Evolutionary conservation across 2,888 invertebrate species (phyloP).

Genomic region (Papilio demoleus): DNA sequence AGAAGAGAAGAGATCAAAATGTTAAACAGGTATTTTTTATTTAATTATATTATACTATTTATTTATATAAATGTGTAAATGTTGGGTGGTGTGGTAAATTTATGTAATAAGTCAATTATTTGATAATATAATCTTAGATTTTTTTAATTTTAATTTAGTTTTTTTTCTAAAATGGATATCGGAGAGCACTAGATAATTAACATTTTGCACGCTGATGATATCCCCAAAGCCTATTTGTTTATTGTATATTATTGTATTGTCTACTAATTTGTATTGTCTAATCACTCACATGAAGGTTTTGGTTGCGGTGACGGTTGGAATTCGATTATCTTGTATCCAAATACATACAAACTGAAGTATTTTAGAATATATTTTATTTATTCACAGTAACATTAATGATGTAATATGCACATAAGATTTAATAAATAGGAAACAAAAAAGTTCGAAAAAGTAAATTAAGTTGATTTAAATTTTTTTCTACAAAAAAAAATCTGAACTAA

Average conservation of each 20-base stretch:
- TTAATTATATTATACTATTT: not conserved
- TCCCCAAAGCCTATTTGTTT: conserved; percentile 19
- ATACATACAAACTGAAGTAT: conserved; percentile 36
- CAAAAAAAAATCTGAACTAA: too few species aligned
- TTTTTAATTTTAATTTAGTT: not conserved
- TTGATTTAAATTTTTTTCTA: too few species aligned
- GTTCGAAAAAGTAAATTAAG: too few species aligned
- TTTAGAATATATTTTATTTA: not conserved
- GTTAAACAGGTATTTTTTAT: conserved; percentile 80
- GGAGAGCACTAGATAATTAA: conserved; percentile 7
- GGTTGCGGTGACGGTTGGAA: conserved; percentile 53
- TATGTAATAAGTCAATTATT: not conserved
- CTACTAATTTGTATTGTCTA: conserved; percentile 52
- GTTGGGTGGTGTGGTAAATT: not conserved
- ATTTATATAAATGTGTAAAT: not conserved
- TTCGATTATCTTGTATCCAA: conserved; percentile 42
- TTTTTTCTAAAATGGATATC: not conserved
- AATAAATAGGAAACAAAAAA: too few species aligned
- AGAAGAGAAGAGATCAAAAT: conserved; percentile 82
- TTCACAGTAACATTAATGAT: too few species aligned
- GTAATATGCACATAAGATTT: too few species aligned
- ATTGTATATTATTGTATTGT: conserved; percentile 33
- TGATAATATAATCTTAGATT: not conserved
- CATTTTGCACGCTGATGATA: conserved; percentile 28
- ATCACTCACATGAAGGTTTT: conserved; percentile 58